A percentile compares a stretch with the other conserved stretches of the same genome.
Evolutionary conservation across 2,888 invertebrate species (phyloP).

Genomic region (Ormyrus labotus): DNA sequence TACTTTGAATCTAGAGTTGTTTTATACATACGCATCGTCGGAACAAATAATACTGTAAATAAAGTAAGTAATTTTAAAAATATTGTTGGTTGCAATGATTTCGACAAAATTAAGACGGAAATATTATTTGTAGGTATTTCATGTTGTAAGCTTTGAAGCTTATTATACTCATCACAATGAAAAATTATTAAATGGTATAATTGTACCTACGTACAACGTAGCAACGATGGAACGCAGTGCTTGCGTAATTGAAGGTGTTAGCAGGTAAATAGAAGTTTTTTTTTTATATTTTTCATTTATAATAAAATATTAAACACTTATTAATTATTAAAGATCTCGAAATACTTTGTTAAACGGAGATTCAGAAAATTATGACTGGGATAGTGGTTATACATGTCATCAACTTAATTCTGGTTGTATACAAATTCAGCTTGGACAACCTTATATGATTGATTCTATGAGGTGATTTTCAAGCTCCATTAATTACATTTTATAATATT

Average conservation of each 20-base stretch:
- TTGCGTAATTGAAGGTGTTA: slow-evolving; percentile 96
- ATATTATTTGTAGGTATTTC: slow-evolving; percentile 83
- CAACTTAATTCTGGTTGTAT: slow-evolving; percentile 96
- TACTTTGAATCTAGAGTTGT: slow-evolving; percentile 94
- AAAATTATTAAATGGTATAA: slow-evolving; percentile 84
- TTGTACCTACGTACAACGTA: slow-evolving; percentile 92
- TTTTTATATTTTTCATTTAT: slow-evolving; percentile 17
- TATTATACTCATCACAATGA: slow-evolving; percentile 88
- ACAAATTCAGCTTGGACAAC: slow-evolving; percentile 96
- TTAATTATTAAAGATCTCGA: slow-evolving; percentile 81
- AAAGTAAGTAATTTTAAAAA: slow-evolving; percentile 78
- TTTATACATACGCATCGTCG: slow-evolving; percentile 87
- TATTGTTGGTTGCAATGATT: background rate
- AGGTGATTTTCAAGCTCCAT: slow-evolving; percentile 75
- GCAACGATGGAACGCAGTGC: slow-evolving; percentile 94
- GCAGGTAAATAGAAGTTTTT: slow-evolving; percentile 76
- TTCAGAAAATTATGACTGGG: slow-evolving; percentile 97
- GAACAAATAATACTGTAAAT: slow-evolving; percentile 97
- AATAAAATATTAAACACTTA: slow-evolving; percentile 13
- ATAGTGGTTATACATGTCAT: slow-evolving; percentile 98
- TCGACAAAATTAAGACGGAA: slow-evolving; percentile 27
- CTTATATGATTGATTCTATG: slow-evolving; percentile 93
- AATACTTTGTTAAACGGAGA: slow-evolving; percentile 98
- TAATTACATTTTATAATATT: background rate
- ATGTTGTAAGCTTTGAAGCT: slow-evolving; percentile 95